Conservation (phyloP, 2,888 invertebrate species). For the Hirtodrosophila alboralis region DNA sequence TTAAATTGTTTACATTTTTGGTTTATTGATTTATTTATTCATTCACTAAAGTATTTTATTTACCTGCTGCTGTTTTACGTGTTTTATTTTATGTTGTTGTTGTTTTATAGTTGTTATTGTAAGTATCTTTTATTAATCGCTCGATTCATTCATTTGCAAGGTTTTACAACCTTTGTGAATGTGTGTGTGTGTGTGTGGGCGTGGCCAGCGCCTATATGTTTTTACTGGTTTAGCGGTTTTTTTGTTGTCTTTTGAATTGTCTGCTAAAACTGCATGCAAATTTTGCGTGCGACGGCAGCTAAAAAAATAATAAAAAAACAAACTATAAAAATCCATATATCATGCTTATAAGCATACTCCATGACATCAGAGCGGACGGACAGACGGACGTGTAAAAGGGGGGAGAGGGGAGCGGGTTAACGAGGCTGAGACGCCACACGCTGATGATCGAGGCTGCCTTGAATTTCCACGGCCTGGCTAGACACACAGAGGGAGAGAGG, state of each 20-base stretch:
- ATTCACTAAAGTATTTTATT: slow-evolving; percentile 70
- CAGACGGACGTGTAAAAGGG: slow-evolving; percentile 3
- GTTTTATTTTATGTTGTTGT: slow-evolving; percentile 30
- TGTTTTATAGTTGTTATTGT: slow-evolving; percentile 26
- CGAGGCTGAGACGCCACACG: slow-evolving; percentile 46
- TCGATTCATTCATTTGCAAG: slow-evolving; percentile 53
- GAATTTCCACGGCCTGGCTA: slow-evolving; percentile 51
- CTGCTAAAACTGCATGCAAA: slow-evolving; percentile 61
- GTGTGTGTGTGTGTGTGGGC: slow-evolving; percentile 52
- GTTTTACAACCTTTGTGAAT: slow-evolving; percentile 37
- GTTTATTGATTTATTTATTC: slow-evolving; percentile 74
- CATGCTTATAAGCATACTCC: slow-evolving; percentile 59
- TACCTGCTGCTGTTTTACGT: slow-evolving; percentile 49
- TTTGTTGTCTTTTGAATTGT: slow-evolving; percentile 9
- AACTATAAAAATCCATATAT: slow-evolving; percentile 45
- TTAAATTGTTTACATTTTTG: slow-evolving; percentile 66
- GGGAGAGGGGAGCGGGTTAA: background rate
- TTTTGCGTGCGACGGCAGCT: slow-evolving; percentile 57
- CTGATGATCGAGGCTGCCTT: slow-evolving; percentile 55
- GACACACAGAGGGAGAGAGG: background rate
- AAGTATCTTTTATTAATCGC: slow-evolving; percentile 32
- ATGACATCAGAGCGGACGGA: slow-evolving; percentile 51
- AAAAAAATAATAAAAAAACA: slow-evolving; percentile 15
- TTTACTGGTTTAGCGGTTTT: slow-evolving; percentile 8
- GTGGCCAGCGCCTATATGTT: slow-evolving; percentile 38